Conservation (phyloP, 2,797 vertebrate species). For the Prunella strophiata region DNA sequence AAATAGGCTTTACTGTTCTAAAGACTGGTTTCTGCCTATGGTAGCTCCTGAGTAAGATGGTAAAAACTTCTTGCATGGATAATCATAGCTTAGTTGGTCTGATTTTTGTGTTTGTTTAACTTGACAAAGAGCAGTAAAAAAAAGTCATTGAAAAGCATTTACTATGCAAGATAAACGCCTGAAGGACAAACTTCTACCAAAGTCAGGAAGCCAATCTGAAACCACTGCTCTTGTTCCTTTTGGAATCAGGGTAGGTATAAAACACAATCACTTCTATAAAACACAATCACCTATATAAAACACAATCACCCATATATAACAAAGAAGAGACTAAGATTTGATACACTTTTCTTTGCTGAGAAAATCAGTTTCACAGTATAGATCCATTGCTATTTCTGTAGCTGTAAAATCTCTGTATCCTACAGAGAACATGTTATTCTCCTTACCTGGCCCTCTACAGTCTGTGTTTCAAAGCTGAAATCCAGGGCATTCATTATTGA, state of each 20-base stretch:
- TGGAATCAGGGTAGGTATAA: background rate
- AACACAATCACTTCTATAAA: background rate
- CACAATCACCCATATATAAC: background rate
- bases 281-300: background rate
- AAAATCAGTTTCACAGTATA: background rate
- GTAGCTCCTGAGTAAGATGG: background rate
- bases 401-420: background rate
- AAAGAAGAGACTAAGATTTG: background rate
- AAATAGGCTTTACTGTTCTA: background rate
- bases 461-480: slow-evolving; percentile 53
- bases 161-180: background rate
- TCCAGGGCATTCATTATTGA: slow-evolving; percentile 45
- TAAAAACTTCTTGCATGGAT: background rate
- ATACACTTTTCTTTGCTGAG: background rate
- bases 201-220: background rate
- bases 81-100: background rate
- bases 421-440: background rate
- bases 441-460: background rate
- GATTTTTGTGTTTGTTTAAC: slow-evolving; percentile 9
- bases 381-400: background rate
- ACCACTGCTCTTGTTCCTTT: background rate
- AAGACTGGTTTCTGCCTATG: background rate
- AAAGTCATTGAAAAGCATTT: background rate
- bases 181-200: background rate
- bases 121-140: background rate